These are phyloP conservation scores for Spinus pinus DNA, from an alignment of 2,797 vertebrate genomes.

Conservation along the genomic window DNA sequence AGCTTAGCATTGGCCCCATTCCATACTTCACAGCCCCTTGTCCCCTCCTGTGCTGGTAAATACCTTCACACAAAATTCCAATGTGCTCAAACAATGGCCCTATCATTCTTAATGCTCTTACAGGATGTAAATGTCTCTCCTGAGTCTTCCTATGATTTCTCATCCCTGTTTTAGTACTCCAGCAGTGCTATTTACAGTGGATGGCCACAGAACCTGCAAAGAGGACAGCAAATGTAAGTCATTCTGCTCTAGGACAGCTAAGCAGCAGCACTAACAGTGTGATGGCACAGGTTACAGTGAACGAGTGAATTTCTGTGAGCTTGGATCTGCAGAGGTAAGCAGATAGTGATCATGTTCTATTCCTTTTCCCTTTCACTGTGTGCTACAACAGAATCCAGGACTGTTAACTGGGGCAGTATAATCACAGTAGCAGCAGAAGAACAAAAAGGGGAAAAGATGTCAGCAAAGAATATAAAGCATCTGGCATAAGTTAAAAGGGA, in stretches of 20 bases:
- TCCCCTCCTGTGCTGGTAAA: neutral
- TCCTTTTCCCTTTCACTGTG: neutral
- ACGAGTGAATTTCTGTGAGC: neutral
- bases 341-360: neutral
- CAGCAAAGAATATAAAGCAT: neutral
- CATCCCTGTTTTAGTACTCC: neutral
- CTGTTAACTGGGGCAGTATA: neutral
- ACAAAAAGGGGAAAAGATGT: neutral
- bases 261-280: neutral
- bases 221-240: neutral
- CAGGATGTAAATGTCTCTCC: neutral
- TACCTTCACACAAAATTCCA: neutral
- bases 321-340: neutral
- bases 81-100: neutral
- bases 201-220: neutral
- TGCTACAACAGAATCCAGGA: neutral
- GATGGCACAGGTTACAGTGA: neutral
- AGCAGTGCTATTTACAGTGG: neutral
- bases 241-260: neutral
- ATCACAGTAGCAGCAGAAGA: neutral
- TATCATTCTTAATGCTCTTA: neutral
- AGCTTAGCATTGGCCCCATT: rapidly evolving
- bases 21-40: neutral
- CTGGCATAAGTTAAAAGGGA: neutral
- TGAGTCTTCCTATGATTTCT: neutral